Base-by-base conservation (phyloP, 2,113 vertebrate genomes). In the Stegastes partitus region DNA sequence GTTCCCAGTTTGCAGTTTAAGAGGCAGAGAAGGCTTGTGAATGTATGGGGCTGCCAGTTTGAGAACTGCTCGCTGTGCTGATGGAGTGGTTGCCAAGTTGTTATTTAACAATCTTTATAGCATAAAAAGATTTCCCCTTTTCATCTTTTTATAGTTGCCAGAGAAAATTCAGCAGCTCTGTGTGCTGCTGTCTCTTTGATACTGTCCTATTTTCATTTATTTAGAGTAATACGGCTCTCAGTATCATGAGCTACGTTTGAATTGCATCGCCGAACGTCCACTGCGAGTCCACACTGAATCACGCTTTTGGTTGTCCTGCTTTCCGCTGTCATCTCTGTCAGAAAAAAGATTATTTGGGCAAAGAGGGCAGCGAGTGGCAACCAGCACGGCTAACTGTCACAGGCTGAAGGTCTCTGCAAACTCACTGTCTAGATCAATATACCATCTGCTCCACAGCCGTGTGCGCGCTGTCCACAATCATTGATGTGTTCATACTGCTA, bases 381-480 rank as follows among this genome's bases (percentile, higher is more conserved):
- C 47, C 53, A 58, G 53, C 42, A 18, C n/a, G 58, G 53, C 34
- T 23, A 28, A 62, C 66, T 50, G 56, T 67, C 37, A 42, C 1
- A 55, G 71, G 25, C 23, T 62, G 39, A 55, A 72, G 50, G 56
- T 47, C 28, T 55, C 53, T 6, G 15, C 21, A 34, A 79, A 64
- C 39, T 54, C 45, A 18, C 51, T 21, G 55, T 47, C 37, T 14
- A 11, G 53, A 81, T 81, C 79, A 74, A 81, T 81, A 81, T 26
- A 21, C 64, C 57, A 73, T 81, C 83, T 73, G 45, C 63, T 73
- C 34, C 23, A 21, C 66, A 31, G 66, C 67, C 37, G 4, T 34
- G 39, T 26, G 26, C 37, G 31, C 42, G n/a, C 47, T 0, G 51
- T 55, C 66, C 53, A 71, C 39, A 55, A 11, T 21, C 62, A 63